Percentiles rank a stretch among this genome's conserved stretches.
Evolutionary conservation across 2,888 invertebrate genomes (phyloP).

Genomic region (Agonopterix subpropinquella): DNA sequence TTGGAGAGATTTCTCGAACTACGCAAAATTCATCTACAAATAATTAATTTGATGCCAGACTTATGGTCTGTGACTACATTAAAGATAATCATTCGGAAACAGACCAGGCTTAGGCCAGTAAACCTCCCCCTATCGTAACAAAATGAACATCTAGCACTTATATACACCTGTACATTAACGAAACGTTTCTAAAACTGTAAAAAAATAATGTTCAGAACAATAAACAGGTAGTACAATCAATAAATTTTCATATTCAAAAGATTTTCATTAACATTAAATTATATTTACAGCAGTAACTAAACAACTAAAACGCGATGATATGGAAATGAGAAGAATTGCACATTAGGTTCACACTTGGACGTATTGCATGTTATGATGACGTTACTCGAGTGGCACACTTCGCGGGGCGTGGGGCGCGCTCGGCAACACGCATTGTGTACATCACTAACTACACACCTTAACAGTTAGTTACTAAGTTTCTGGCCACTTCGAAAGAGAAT

Average conservation of each 20-base stretch:
- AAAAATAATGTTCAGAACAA: constrained; percentile 64
- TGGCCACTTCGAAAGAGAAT: too few relatives aligned
- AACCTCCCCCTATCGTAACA: constrained; percentile 38
- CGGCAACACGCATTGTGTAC: constrained; percentile 13
- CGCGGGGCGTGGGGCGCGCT: constrained; percentile 18
- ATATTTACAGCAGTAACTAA: constrained; percentile 71
- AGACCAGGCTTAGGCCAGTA: constrained; percentile 13
- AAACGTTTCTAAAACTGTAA: constrained; percentile 61
- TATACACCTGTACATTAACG: constrained; percentile 73
- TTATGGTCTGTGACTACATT: not conserved
- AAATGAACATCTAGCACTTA: constrained; percentile 62
- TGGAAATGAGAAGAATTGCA: constrained; percentile 73
- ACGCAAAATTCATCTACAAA: constrained; percentile 1
- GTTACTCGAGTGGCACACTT: constrained; percentile 34
- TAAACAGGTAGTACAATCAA: constrained; percentile 52
- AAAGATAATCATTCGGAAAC: not conserved
- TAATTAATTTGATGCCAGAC: not conserved
- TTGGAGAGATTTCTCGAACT: constrained; percentile 10
- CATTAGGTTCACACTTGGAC: constrained; percentile 67
- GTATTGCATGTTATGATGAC: constrained; percentile 54
- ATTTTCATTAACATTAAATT: constrained; percentile 59
- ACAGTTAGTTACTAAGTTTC: too few relatives aligned
- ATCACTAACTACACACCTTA: not conserved
- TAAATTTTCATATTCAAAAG: constrained; percentile 58
- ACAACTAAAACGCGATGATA: constrained; percentile 67